Evolutionary conservation across 2,113 vertebrate genomes (phyloP).

Genomic region (Setophaga kirtlandii): DNA sequence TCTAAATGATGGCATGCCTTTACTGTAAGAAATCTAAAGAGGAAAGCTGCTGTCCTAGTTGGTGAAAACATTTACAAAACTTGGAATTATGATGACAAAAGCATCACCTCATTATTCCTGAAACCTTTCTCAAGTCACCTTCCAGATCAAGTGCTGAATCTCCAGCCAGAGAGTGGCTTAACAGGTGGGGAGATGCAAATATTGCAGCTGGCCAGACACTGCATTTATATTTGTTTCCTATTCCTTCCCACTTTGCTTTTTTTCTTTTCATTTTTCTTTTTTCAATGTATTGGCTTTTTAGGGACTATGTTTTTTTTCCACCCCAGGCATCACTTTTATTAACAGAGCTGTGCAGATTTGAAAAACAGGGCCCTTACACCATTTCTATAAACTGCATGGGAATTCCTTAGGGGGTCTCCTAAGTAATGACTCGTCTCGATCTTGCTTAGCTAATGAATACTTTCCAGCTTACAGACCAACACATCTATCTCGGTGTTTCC

Average conservation of each 20-base stretch:
- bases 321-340: not conserved
- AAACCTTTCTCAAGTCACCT: not conserved
- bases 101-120: not conserved
- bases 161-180: not conserved
- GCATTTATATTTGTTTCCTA: not conserved
- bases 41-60: not conserved
- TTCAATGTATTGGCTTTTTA: not conserved
- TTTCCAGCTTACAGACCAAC: not conserved
- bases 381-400: not conserved
- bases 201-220: not conserved
- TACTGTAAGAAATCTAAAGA: not conserved
- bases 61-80: not conserved
- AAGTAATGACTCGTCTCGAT: not conserved
- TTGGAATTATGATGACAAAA: not conserved
- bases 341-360: not conserved
- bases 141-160: not conserved
- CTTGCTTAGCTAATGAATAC: conserved; percentile 29
- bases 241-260: not conserved
- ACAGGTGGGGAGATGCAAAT: not conserved
- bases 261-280: not conserved
- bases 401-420: not conserved
- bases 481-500: not conserved
- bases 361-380: not conserved
- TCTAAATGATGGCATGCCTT: rapidly evolving
- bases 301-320: not conserved